Percentiles rank a stretch among this genome's conserved stretches.
These are phyloP conservation scores for Synergus laeviventris DNA, from an alignment of 2,888 invertebrate species.

Conservation along the genomic window DNA sequence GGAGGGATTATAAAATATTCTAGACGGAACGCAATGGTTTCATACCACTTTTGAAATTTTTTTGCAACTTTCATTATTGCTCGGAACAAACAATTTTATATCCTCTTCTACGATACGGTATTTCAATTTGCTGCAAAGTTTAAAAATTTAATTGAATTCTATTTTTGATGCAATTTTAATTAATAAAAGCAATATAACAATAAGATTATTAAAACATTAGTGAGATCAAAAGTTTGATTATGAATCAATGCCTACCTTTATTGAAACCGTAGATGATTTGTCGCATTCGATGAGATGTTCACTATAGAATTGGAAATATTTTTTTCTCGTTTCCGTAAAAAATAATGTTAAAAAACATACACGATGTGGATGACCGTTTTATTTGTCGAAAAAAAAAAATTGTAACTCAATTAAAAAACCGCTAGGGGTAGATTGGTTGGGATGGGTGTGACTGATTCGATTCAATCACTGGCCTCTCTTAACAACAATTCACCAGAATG, in stretches of 20 bases:
- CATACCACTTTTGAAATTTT: too few species aligned
- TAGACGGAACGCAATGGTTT: too few species aligned
- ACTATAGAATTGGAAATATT: background rate
- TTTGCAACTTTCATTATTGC: too few species aligned
- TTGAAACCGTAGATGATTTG: background rate
- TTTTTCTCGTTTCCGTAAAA: background rate
- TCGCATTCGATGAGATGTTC: background rate
- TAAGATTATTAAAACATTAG: too few species aligned
- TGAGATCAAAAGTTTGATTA: background rate
- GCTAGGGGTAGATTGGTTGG: background rate
- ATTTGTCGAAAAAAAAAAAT: constrained; percentile 4
- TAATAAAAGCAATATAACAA: too few species aligned
- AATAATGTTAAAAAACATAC: constrained; percentile 10
- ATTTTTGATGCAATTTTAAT: too few species aligned
- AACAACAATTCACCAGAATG: background rate
- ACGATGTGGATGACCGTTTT: background rate
- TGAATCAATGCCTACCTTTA: background rate
- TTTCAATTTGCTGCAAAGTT: too few species aligned
- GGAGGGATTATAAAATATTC: too few species aligned
- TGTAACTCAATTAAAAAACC: constrained; percentile 24
- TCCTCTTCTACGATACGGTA: too few species aligned
- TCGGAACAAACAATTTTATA: too few species aligned
- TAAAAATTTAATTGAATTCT: too few species aligned
- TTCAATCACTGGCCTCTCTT: constrained; percentile 1
- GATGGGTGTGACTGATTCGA: background rate